Base-by-base conservation (phyloP, 2,113 vertebrate species). In the Anser brachyrhynchus region DNA sequence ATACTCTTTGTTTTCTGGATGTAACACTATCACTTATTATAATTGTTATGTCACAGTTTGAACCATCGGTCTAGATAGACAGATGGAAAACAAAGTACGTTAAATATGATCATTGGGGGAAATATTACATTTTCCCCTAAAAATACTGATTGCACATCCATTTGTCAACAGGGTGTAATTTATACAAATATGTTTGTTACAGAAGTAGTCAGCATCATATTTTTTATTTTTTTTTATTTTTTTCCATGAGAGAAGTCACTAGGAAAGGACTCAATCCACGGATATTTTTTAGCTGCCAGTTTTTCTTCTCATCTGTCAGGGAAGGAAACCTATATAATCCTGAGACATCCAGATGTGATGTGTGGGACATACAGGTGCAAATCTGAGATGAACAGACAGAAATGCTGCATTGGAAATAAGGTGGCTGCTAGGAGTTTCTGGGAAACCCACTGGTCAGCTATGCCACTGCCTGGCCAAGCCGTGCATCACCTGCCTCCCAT, bases 1-100 rank as follows among this genome's bases (percentile, higher is more conserved):
- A 64, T 41, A 28, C 35, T 93, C 86, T 96, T 96, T 97, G 96
- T 97, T 98, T 97, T 95, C 83, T 89, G 94, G 90, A 90, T 88
- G 89, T 89, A 89, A 90, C 19, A 4, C 81, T 91, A 91, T 97
- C 92, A 82, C 92, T 97, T 97, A 92, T 52, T 94, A 85, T 97
- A 97, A 97, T 91, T 98, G 93, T 96, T 96, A 75, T 95, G 91
- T 87, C 83, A 95, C 29, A 39, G 80, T 90, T 92, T 84, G 90
- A 90, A 88, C 62, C 90, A 67, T 78, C 55, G 13, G 26, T 54
- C 71, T 75, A 39, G 76, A 39, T 93, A 92, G 89, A 95, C 90
- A 33, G 94, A 96, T 72, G 91, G 84, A 81, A 54, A 88, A 69
- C 61, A 57, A 65, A 92, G 72, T 33, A 6, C 61, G 76, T 92